Percentiles rank a stretch among this genome's conserved stretches.
phyloP scores from a whole-genome alignment of 1,140 invertebrate genomes.

The Drosophila ogumai region DNA sequence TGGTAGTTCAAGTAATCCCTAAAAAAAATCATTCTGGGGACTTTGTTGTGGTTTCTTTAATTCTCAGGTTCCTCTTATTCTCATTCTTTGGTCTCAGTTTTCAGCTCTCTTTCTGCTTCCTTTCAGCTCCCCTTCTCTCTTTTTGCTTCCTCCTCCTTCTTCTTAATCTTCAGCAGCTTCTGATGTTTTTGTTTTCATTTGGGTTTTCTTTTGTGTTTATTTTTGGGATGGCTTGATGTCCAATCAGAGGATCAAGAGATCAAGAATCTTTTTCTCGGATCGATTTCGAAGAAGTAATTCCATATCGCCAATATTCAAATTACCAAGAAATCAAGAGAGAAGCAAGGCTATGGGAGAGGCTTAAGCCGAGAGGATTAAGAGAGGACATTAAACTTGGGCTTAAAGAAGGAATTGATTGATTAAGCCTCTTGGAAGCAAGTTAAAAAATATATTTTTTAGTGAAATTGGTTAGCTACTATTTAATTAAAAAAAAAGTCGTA shows the following conservation, averaged over 20 bases:
- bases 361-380: slow-evolving; percentile 3
- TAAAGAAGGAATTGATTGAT: background rate
- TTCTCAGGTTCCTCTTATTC: slow-evolving; percentile 8
- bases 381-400: slow-evolving; percentile 7
- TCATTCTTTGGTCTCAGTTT: background rate
- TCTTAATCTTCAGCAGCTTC: slow-evolving; percentile 26
- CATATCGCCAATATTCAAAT: slow-evolving; percentile 8
- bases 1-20: slow-evolving; percentile 6
- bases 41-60: slow-evolving; percentile 18
- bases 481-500: background rate
- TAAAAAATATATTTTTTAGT: background rate
- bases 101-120: slow-evolving; percentile 2
- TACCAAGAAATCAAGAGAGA: background rate
- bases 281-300: slow-evolving; percentile 14
- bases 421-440: background rate
- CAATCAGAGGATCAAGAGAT: slow-evolving; percentile 20
- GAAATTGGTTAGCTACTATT: background rate
- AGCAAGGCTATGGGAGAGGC: background rate
- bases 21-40: background rate
- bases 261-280: background rate
- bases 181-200: slow-evolving; percentile 18
- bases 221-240: slow-evolving; percentile 3
- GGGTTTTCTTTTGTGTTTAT: background rate
- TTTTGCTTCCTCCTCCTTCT: background rate
- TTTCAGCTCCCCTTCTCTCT: background rate